A percentile compares a stretch with the other conserved stretches of the same genome.
Evolutionary conservation across 1,140 invertebrate genomes (phyloP).

Genomic region (Bombus impatiens): DNA sequence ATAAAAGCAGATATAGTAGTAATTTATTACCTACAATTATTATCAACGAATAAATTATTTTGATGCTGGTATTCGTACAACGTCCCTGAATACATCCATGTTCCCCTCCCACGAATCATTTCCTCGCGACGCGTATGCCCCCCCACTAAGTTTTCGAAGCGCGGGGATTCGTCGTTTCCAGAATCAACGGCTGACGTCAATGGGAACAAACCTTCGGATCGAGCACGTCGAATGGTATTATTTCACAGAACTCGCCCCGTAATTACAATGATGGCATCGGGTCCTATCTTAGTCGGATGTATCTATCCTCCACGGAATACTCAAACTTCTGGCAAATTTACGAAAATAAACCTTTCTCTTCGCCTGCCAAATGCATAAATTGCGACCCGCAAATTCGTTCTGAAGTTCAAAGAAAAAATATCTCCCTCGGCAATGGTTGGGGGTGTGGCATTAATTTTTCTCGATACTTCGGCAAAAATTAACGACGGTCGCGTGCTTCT

Average conservation of each 20-base stretch:
- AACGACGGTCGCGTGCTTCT: conserved; percentile 14
- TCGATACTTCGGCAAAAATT: conserved; percentile 1
- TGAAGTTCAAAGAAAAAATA: neutral
- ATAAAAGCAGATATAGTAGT: neutral
- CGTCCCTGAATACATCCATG: conserved; percentile 43
- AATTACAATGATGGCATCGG: conserved; percentile 9
- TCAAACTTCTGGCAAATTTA: neutral
- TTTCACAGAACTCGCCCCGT: conserved; percentile 37
- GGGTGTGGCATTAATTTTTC: conserved; percentile 29
- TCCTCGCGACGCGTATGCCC: conserved; percentile 30
- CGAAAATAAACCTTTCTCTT: conserved; percentile 1
- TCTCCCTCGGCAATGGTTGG: neutral
- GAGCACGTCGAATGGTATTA: conserved; percentile 52
- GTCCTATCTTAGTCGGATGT: neutral
- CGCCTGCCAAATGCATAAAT: neutral
- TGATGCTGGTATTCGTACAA: conserved; percentile 10
- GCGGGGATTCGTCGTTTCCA: conserved; percentile 59
- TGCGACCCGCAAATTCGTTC: neutral
- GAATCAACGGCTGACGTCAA: conserved; percentile 66
- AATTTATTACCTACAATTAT: no score
- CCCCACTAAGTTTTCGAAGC: conserved; percentile 15
- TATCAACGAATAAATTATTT: neutral
- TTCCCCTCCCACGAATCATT: neutral
- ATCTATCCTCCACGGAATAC: neutral
- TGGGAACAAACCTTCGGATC: conserved; percentile 53